Percentiles rank a stretch among this genome's conserved stretches.
phyloP scores from a whole-genome alignment of 2,888 invertebrate genomes.

The Tetragonisca angustula region DNA sequence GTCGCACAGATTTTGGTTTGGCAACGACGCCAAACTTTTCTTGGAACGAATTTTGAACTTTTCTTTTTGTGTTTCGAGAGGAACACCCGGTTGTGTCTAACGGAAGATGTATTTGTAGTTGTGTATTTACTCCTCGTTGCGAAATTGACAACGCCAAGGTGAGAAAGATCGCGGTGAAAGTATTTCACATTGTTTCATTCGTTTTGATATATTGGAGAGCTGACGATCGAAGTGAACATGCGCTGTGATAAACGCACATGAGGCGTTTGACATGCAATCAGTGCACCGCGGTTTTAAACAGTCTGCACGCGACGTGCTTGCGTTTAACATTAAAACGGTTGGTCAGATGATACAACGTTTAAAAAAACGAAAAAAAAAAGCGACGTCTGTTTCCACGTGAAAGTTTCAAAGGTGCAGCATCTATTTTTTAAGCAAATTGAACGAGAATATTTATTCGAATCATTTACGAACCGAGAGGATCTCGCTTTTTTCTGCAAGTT shows the following conservation, averaged over 20 bases:
- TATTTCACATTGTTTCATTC: not conserved
- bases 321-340: not conserved
- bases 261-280: not conserved
- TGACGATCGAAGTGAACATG: not conserved
- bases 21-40: not conserved
- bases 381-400: conserved; percentile 9
- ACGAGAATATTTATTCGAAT: not conserved
- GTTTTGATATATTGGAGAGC: not conserved
- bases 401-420: not conserved
- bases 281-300: not conserved
- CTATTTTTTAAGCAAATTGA: not conserved
- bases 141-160: not conserved
- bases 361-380: conserved; percentile 17
- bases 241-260: not conserved
- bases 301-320: not conserved
- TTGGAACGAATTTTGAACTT: conserved; percentile 1
- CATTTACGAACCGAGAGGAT: not conserved
- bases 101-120: not conserved
- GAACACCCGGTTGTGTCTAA: not conserved
- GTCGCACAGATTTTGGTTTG: conserved; percentile 26
- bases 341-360: not conserved
- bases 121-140: not conserved
- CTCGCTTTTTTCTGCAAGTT: conserved; percentile 4
- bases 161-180: not conserved
- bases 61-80: not conserved